Evolutionary conservation across 2,888 invertebrate species (phyloP).

Genomic region (Gastrophysa polygoni): DNA sequence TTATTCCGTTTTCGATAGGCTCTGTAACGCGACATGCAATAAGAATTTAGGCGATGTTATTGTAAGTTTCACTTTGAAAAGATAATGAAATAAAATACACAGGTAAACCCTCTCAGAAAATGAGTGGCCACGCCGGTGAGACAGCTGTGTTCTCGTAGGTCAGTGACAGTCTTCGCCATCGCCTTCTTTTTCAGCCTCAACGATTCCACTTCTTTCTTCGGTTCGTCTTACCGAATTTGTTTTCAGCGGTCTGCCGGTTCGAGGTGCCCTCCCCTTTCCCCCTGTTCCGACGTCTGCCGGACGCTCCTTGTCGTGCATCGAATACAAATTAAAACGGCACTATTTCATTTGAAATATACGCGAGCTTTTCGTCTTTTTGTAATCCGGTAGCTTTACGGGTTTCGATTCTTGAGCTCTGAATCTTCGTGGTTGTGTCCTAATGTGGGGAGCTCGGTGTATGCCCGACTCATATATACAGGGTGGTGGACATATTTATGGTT

Average conservation of each 20-base stretch:
- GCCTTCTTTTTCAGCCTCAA: constrained; percentile 32
- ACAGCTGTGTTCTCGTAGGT: constrained; percentile 29
- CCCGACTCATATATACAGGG: too few species aligned
- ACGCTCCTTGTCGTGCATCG: constrained; percentile 31
- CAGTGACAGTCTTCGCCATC: constrained; percentile 34
- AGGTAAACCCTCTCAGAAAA: constrained; percentile 6
- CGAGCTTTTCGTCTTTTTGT: constrained; percentile 5
- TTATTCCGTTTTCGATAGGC: too few species aligned
- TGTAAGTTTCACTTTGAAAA: too few species aligned
- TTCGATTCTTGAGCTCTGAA: not conserved
- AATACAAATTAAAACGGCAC: constrained; percentile 33
- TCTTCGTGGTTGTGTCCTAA: not conserved
- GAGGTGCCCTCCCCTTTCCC: constrained; percentile 11
- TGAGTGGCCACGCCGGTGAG: constrained; percentile 13
- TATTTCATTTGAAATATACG: constrained; percentile 17
- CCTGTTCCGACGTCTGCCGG: constrained; percentile 22
- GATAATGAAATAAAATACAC: too few species aligned
- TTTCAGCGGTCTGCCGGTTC: constrained; percentile 40
- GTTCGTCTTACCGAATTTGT: constrained; percentile 44
- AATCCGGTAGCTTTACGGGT: not conserved
- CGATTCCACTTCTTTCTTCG: constrained; percentile 32
- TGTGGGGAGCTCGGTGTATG: too few species aligned
- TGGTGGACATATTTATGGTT: too few species aligned
- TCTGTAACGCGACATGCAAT: too few species aligned
- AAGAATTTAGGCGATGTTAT: too few species aligned